A percentile compares a stretch with the other conserved stretches of the same genome.
Evolutionary conservation across 2,888 invertebrate genomes (phyloP).

Genomic region (Trissolcus japonicus): DNA sequence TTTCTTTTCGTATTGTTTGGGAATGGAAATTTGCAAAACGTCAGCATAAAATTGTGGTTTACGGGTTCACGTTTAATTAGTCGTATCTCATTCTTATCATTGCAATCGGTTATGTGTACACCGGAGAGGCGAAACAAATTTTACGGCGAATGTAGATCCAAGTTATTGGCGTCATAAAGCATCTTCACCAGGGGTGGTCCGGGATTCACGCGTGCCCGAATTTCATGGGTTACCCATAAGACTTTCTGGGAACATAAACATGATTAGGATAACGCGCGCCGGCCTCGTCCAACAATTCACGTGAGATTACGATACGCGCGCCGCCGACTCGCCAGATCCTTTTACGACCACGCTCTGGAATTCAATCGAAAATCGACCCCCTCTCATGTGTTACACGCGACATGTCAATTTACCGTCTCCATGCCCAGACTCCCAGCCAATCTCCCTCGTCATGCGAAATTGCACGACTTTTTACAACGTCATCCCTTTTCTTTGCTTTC

Average conservation of each 20-base stretch:
- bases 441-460: constrained; percentile 27
- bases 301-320: constrained; percentile 68
- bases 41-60: not conserved
- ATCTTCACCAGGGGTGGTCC: constrained; percentile 71
- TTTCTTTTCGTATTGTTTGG: not conserved
- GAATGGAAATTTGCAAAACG: not conserved
- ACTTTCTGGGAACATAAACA: constrained; percentile 71
- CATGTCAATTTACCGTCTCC: constrained; percentile 49
- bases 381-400: constrained; percentile 42
- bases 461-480: not conserved
- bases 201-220: constrained; percentile 64
- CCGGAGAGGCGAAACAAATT: constrained; percentile 30
- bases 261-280: constrained; percentile 67
- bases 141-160: constrained; percentile 53
- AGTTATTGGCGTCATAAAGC: constrained; percentile 66
- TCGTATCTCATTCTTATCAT: constrained; percentile 18
- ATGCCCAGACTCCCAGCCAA: constrained; percentile 23
- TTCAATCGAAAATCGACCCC: constrained; percentile 66
- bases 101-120: constrained; percentile 8
- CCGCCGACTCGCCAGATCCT: constrained; percentile 64
- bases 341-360: constrained; percentile 71
- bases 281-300: constrained; percentile 64
- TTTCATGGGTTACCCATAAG: constrained; percentile 59
- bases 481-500: constrained; percentile 4
- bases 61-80: constrained; percentile 8